Percentiles rank a stretch among this genome's conserved stretches.
These are phyloP conservation scores for Drosophila atroscutellata DNA, from an alignment of 2,888 invertebrate species.

Conservation along the genomic window DNA sequence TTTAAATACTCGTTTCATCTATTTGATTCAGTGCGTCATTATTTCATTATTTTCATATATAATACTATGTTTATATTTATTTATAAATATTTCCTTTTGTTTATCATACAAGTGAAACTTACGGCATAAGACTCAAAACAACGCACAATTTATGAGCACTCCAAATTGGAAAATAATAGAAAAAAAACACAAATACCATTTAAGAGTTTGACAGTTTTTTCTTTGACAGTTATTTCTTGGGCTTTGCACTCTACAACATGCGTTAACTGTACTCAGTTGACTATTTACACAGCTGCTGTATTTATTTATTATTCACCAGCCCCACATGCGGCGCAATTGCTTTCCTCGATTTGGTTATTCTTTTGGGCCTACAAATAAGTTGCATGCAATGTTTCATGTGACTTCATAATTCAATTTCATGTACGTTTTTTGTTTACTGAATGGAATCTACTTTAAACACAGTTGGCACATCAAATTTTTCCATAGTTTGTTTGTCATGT, in stretches of 20 bases:
- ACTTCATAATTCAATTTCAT: conserved; percentile 60
- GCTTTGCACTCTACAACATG: conserved; percentile 41
- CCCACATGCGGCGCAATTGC: conserved; percentile 28
- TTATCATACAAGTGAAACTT: conserved; percentile 77
- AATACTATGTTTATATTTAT: conserved; percentile 55
- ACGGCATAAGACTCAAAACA: conserved; percentile 41
- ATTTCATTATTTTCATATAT: conserved; percentile 64
- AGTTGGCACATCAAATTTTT: conserved; percentile 75
- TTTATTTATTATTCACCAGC: conserved; percentile 58
- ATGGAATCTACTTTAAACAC: conserved; percentile 64
- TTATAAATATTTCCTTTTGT: conserved; percentile 47
- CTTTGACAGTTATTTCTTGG: conserved; percentile 10
- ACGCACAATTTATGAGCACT: conserved; percentile 37
- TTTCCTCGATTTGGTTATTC: conserved; percentile 33
- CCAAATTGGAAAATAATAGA: neutral
- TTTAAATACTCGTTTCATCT: conserved; percentile 82
- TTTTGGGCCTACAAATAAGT: conserved; percentile 54
- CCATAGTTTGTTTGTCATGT: conserved; percentile 41
- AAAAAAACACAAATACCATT: conserved; percentile 14
- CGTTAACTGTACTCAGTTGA: conserved; percentile 55
- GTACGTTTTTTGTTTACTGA: conserved; percentile 44
- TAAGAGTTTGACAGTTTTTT: conserved; percentile 32
- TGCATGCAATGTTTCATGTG: conserved; percentile 62
- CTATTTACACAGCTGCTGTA: conserved; percentile 77
- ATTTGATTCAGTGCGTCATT: conserved; percentile 85